Evolutionary conservation across 2,797 vertebrate genomes (phyloP).

Genomic region (Mionectes olivaceus): DNA sequence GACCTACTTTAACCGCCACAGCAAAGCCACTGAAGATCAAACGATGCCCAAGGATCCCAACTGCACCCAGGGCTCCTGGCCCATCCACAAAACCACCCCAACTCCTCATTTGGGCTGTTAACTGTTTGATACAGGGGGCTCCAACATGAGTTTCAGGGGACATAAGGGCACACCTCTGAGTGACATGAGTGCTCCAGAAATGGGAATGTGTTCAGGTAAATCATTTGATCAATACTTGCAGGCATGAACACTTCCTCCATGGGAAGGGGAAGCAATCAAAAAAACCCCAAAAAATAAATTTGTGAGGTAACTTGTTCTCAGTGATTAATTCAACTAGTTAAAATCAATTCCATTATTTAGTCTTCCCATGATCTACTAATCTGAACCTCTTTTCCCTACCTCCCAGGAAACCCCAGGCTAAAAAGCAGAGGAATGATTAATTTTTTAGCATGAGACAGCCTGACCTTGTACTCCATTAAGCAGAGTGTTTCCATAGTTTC

Average conservation of each 20-base stretch:
- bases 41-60: background rate
- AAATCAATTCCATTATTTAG: background rate
- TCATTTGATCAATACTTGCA: background rate
- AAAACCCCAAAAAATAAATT: background rate
- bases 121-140: background rate
- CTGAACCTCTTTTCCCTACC: background rate
- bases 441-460: constrained; percentile 11
- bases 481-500: constrained; percentile 38
- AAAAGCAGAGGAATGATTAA: background rate
- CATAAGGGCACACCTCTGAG: background rate
- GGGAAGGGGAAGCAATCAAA: background rate
- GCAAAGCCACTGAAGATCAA: background rate
- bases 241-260: background rate
- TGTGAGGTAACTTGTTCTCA: background rate
- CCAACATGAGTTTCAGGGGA: background rate
- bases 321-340: background rate
- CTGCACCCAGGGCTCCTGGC: background rate
- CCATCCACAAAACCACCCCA: fast-evolving
- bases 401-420: background rate
- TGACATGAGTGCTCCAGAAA: background rate
- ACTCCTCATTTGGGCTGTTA: background rate
- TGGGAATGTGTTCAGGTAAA: background rate
- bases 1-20: background rate
- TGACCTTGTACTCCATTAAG: constrained; percentile 2
- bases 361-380: background rate